These are phyloP conservation scores for Andrena cerasifolii DNA, from an alignment of 1,140 invertebrate species.

Conservation along the genomic window DNA sequence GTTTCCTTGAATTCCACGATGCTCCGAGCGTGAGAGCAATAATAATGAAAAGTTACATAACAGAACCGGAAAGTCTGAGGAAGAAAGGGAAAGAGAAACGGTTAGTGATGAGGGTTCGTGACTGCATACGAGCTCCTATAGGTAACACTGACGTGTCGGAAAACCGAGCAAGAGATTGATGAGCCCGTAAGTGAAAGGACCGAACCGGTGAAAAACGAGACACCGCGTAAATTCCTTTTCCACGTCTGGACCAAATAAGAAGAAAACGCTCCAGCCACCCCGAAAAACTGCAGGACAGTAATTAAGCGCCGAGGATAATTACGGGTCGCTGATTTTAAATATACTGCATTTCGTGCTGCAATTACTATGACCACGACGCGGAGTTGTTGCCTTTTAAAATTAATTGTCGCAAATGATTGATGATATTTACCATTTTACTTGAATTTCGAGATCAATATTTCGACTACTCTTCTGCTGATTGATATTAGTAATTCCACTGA, in stretches of 20 bases:
- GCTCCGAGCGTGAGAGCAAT: constrained; percentile 43
- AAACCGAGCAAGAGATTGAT: constrained; percentile 64
- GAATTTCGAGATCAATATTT: background rate
- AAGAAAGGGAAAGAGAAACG: constrained; percentile 57
- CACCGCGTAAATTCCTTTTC: constrained; percentile 57
- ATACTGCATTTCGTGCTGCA: constrained; percentile 20
- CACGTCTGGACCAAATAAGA: constrained; percentile 43
- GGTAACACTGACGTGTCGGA: constrained; percentile 41
- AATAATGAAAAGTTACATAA: constrained; percentile 62
- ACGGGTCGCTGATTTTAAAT: constrained; percentile 30
- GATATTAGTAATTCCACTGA: background rate
- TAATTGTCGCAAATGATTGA: too few species aligned
- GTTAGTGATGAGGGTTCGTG: constrained; percentile 56
- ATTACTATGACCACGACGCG: background rate
- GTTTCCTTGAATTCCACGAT: constrained; percentile 19
- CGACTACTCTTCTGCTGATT: too few species aligned
- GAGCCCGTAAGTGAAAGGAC: constrained; percentile 64
- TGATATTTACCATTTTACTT: background rate
- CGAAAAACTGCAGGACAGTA: constrained; percentile 51
- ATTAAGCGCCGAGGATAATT: constrained; percentile 63
- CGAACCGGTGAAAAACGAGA: constrained; percentile 55
- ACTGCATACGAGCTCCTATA: constrained; percentile 23
- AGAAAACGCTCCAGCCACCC: constrained; percentile 1
- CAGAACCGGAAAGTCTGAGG: constrained; percentile 54
- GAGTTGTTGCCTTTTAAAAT: background rate